Base-by-base conservation (phyloP, 2,797 vertebrate genomes). In the Anisognathus igniventris region DNA sequence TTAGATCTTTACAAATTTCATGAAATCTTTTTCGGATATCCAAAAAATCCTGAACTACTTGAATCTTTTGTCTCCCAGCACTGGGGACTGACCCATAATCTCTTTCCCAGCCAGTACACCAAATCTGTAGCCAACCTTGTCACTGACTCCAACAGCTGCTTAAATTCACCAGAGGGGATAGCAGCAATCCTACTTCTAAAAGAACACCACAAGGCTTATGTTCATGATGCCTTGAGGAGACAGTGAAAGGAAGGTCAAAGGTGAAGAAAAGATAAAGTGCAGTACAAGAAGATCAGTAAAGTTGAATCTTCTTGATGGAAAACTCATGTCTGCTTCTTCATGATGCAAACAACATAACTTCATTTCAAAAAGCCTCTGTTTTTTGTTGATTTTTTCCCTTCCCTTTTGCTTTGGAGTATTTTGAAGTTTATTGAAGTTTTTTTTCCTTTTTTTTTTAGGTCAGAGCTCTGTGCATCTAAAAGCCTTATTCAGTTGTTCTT, bases 261-360 rank as follows among this genome's bases (percentile, higher is more conserved):
- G 99, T 99, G 98, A 98, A 98, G 97, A 98, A 98, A 98, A 98
- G 99, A 99, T 99, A 99, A 99, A 99, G 98, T 99, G 98, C 98
- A 87, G 98, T 98, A 98, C 99, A 99, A 99, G 98, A 98, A 99
- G 99, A 99, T 99, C 99, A 99, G 98, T 98, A 98, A 97, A 96
- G 94, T 96, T 96, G 97, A 97, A 97, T 98, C 98, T 98, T 98
- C 98, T 97, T 97, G 98, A 97, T 98, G 98, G 97, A 98, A 98
- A 98, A 98, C 97, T 96, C 97, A 96, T 95, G 98, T 98, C 98
- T 98, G 98, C 95, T 97, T 97, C 97, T 98, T 97, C 97, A 80
- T 85, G 97, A 97, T 91, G 96, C 97, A 97, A 97, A 97, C 97
- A 97, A 95, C 95, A 77, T 97, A 97, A 98, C 92, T 97, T 97